A percentile compares a stretch with the other conserved stretches of the same genome.
Conservation (phyloP, 2,888 invertebrate species). For the Cantharis rufa region DNA sequence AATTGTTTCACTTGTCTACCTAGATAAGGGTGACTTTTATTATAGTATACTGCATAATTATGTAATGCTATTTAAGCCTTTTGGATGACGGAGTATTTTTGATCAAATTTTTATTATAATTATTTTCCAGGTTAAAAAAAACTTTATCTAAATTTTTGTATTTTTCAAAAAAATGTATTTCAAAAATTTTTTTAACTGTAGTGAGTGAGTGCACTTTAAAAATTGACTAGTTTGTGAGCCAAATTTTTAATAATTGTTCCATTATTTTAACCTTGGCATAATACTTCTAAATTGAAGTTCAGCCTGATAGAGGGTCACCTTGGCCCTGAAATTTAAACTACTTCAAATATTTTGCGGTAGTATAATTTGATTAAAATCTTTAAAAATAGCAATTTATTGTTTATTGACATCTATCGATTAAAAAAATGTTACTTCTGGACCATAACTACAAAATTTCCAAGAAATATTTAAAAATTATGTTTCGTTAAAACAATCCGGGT, state of each 20-base stretch:
- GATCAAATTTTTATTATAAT: background rate
- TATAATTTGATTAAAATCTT: constrained; percentile 12
- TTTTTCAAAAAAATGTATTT: background rate
- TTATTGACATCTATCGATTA: background rate
- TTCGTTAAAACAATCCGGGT: background rate
- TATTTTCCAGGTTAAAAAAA: background rate
- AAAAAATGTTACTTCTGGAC: background rate
- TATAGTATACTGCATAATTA: background rate
- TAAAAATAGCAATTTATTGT: constrained; percentile 1
- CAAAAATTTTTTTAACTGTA: background rate
- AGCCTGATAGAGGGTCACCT: constrained; percentile 34
- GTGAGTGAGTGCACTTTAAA: background rate
- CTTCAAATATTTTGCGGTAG: constrained; percentile 15
- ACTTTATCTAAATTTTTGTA: background rate
- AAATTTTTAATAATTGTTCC: constrained; percentile 35
- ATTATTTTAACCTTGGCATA: constrained; percentile 37
- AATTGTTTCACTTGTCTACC: constrained; percentile 5
- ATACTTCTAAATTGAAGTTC: constrained; percentile 23
- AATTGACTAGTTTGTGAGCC: constrained; percentile 21
- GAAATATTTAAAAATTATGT: background rate
- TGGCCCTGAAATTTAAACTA: constrained; percentile 28
- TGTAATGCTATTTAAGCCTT: background rate
- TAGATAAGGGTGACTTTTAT: constrained; percentile 2
- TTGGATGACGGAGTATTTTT: background rate
- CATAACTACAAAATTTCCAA: background rate